Conservation (phyloP, 2,888 invertebrate genomes). For the Hemicrepidius hirtus region DNA sequence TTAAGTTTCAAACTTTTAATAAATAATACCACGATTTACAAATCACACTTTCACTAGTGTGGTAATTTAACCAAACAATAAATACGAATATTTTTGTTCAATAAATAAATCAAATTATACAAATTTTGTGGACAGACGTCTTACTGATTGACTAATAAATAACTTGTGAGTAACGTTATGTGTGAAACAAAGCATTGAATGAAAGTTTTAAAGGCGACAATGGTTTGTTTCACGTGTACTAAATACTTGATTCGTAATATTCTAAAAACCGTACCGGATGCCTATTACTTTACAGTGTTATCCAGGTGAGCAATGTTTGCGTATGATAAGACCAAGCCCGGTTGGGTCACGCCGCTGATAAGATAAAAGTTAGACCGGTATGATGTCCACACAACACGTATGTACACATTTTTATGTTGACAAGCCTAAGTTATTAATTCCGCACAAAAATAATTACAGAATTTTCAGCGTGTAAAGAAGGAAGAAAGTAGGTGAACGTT, state of each 20-base stretch:
- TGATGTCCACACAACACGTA: constrained; percentile 40
- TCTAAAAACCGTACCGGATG: constrained; percentile 51
- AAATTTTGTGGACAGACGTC: too few species aligned
- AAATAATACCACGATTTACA: too few species aligned
- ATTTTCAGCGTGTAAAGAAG: background rate
- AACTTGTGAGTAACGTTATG: too few species aligned
- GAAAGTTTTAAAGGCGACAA: background rate
- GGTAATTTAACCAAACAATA: too few species aligned
- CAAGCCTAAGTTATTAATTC: constrained; percentile 26
- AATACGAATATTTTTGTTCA: too few species aligned
- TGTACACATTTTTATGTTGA: constrained; percentile 21
- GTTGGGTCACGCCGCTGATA: constrained; percentile 60
- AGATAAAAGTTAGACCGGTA: constrained; percentile 58
- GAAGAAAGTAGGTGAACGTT: too few species aligned
- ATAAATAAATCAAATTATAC: too few species aligned
- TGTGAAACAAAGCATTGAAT: too few species aligned
- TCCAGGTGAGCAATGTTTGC: constrained; percentile 63
- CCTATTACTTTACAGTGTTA: constrained; percentile 49
- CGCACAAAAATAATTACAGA: constrained; percentile 1
- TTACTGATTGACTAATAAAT: too few species aligned
- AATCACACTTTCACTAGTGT: too few species aligned
- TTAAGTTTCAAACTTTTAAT: too few species aligned
- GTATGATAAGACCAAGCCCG: constrained; percentile 58
- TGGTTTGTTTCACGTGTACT: background rate
- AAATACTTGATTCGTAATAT: constrained; percentile 23